These are phyloP conservation scores for Caenorhabditis becei DNA, from an alignment of 2,888 invertebrate genomes.

Conservation along the genomic window DNA sequence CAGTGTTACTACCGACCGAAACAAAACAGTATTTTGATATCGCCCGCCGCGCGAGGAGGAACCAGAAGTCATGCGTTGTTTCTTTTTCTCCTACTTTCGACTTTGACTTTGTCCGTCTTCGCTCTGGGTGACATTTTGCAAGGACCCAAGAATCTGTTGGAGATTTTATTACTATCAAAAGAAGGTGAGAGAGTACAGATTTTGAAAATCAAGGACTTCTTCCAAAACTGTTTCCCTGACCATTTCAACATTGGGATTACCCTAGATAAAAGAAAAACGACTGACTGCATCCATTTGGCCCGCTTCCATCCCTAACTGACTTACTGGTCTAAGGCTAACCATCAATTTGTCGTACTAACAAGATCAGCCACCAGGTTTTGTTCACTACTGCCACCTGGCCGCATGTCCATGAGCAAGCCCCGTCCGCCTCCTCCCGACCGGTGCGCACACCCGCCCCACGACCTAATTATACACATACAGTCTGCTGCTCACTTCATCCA, in stretches of 20 bases:
- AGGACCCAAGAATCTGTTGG: no score
- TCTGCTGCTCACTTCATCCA: conserved; percentile 56
- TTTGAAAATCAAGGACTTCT: no score
- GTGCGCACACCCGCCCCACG: conserved; percentile 46
- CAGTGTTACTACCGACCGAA: conserved; percentile 20
- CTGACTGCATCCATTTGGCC: not conserved
- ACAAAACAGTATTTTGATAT: conserved; percentile 43
- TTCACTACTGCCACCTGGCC: conserved; percentile 43
- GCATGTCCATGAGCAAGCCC: conserved; percentile 38
- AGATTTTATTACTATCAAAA: no score
- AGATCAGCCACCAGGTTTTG: conserved; percentile 54
- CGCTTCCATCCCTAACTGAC: not conserved
- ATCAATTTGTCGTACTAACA: conserved; percentile 46
- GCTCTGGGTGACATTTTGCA: conserved; percentile 10
- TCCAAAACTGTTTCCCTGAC: no score
- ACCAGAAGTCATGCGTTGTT: conserved; percentile 18
- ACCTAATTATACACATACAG: conserved; percentile 62
- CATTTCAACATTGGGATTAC: conserved; percentile 17
- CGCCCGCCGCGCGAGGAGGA: conserved; percentile 16
- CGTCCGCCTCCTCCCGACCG: conserved; percentile 11
- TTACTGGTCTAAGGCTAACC: conserved; percentile 8
- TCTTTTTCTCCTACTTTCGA: conserved; percentile 12
- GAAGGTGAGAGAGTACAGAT: not conserved
- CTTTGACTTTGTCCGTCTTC: not conserved
- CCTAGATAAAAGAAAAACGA: conserved; percentile 22